Base-by-base conservation (phyloP, 1,140 invertebrate genomes). In the Myzus persicae region DNA sequence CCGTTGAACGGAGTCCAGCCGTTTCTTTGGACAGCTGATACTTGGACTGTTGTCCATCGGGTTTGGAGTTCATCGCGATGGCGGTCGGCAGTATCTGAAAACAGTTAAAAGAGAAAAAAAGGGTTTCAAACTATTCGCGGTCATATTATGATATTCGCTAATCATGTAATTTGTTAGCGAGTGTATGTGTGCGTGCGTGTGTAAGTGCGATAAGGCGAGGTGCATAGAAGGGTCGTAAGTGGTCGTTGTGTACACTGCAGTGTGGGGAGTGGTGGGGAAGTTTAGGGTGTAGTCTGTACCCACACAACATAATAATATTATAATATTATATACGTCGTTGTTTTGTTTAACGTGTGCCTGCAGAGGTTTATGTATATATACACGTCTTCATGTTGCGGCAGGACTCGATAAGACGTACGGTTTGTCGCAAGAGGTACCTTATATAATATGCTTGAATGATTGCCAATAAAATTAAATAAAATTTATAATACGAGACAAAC, bases 31-130 rank as follows among this genome's bases (percentile, higher is more conserved):
- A 51, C 81, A 93, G 81, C 46, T 93, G 44, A 51, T 93, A 93
- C 76, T 93, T 85, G 46, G 91, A 92, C 76, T 82, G 91, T 46
- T 44, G 81, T 92, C 51, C 91, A 7, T 54, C 81, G 36, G 91
- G 91, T 20, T 93, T 93, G 14, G 91, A 93, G 46, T 93, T 93
- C 91, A 93, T 93, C 14, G 38, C 24, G 46, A 31, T 14, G 59
- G 44, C 44, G 20, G 22, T n/a, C 26, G n/a, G 81, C 42, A 9
- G 46, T 31, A 38, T 51, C 26, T 84, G 38, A 92, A 81, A 92
- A 54, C 76, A 51, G 40, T 85, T 44, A 44, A 91, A 91, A 42
- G 31, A 44, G 46, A 81, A 91, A 91, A 42, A 40, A 91, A 31
- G 6, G 46, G 9, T 51, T 54, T 22, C 48, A 54, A 42, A 89